Percentiles rank a stretch among this genome's conserved stretches.
These are phyloP conservation scores for Drosophila rhopaloa DNA, from an alignment of 1,140 invertebrate genomes.

Conservation along the genomic window DNA sequence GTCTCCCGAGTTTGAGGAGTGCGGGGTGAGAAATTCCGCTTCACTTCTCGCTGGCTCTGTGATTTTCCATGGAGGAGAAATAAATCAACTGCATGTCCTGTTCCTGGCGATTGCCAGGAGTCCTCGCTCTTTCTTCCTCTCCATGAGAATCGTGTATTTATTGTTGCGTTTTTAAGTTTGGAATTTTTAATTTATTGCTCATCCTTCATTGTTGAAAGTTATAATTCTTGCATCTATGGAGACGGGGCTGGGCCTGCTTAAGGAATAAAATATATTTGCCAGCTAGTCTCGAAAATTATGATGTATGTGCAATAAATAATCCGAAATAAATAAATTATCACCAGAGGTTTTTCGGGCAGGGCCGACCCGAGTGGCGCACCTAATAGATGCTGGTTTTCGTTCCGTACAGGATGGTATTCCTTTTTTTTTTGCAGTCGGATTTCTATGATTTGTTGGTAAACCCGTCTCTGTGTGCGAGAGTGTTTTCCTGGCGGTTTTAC, in stretches of 20 bases:
- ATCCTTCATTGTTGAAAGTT: constrained; percentile 80
- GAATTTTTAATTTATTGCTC: constrained; percentile 81
- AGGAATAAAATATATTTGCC: constrained; percentile 63
- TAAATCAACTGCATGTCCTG: constrained; percentile 80
- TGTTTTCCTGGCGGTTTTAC: constrained; percentile 75
- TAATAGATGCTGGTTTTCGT: constrained; percentile 67
- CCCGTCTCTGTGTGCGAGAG: constrained; percentile 12
- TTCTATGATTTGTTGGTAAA: constrained; percentile 66
- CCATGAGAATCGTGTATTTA: constrained; percentile 61
- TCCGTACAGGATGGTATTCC: constrained; percentile 36
- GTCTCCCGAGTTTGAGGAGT: constrained; percentile 20
- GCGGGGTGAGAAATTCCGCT: constrained; percentile 22
- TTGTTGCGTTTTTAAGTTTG: constrained; percentile 82
- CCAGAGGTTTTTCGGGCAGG: constrained; percentile 27
- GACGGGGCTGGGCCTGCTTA: constrained; percentile 48
- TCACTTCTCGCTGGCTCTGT: constrained; percentile 15
- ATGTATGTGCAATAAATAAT: constrained; percentile 84
- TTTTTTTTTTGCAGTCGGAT: constrained; percentile 23
- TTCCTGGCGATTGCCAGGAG: constrained; percentile 49
- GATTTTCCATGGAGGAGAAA: constrained; percentile 66
- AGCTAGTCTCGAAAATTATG: constrained; percentile 74
- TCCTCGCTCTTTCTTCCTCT: constrained; percentile 23
- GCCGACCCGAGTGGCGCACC: constrained; percentile 62
- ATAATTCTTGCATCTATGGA: constrained; percentile 65
- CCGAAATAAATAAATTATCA: constrained; percentile 83